Conservation (phyloP, 2,888 invertebrate genomes). For the Rotaria magnacalcarata region DNA sequence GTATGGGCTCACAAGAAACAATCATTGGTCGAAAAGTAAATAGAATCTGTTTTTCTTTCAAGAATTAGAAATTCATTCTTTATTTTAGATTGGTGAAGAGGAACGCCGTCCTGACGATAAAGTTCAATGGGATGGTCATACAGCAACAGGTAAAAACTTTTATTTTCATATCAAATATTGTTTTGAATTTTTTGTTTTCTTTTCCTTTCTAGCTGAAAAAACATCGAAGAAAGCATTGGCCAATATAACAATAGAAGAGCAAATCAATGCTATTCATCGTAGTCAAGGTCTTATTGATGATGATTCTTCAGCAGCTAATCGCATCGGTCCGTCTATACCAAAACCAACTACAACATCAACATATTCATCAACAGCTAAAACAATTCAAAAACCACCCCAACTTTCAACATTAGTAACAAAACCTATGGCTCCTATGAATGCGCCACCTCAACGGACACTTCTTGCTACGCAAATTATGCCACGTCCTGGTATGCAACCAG, state of each 20-base stretch:
- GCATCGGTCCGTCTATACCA: conserved; percentile 75
- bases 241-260: conserved; percentile 89
- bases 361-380: conserved; percentile 16
- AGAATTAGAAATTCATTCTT: background rate
- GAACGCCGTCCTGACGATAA: conserved; percentile 71
- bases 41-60: background rate
- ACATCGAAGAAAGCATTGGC: conserved; percentile 87
- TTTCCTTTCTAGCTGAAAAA: conserved; percentile 70
- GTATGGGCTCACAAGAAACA: conserved; percentile 92
- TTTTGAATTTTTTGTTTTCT: background rate
- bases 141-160: conserved; percentile 67
- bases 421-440: conserved; percentile 15
- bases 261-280: conserved; percentile 93
- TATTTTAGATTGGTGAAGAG: conserved; percentile 59
- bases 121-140: conserved; percentile 97
- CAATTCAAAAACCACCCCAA: conserved; percentile 41
- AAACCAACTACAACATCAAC: conserved; percentile 47
- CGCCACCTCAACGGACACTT: conserved; percentile 40
- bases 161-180: background rate
- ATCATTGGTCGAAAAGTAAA: conserved; percentile 92
- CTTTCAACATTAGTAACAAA: conserved; percentile 8
- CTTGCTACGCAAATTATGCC: conserved; percentile 54
- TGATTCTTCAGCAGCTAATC: conserved; percentile 72
- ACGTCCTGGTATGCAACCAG: conserved; percentile 54
- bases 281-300: conserved; percentile 90